Evolutionary conservation across 1,140 invertebrate species (phyloP).

Genomic region (Eurytemora carolleeae): DNA sequence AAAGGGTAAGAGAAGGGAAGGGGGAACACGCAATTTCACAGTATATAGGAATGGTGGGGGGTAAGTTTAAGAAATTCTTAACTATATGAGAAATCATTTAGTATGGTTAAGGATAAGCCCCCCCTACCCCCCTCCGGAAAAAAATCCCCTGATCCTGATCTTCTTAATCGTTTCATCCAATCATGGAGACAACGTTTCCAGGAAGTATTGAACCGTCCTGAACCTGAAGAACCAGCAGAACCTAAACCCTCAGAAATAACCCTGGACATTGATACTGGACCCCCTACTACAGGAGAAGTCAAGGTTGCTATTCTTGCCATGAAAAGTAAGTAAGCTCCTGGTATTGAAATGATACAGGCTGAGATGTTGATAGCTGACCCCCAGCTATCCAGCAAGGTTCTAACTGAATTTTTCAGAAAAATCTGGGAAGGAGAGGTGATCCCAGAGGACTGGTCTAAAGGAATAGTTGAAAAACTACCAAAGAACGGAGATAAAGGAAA

Average conservation of each 20-base stretch:
- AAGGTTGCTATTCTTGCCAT: not conserved
- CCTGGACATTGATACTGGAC: not conserved
- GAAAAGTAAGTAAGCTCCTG: not conserved
- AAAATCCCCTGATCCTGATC: too few species aligned
- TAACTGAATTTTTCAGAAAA: not conserved
- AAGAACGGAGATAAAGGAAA: not conserved
- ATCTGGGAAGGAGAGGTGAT: not conserved
- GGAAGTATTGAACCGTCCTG: not conserved
- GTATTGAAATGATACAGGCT: not conserved
- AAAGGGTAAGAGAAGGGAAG: too few species aligned
- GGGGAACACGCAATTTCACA: too few species aligned
- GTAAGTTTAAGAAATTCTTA: too few species aligned
- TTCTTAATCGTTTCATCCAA: too few species aligned
- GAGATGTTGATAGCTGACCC: not conserved
- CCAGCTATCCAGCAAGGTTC: not conserved
- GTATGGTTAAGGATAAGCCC: too few species aligned
- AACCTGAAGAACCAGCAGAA: not conserved
- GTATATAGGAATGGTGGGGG: too few species aligned
- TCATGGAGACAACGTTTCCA: not conserved
- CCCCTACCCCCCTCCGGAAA: too few species aligned
- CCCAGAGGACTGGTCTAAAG: not conserved
- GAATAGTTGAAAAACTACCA: not conserved
- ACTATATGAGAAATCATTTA: too few species aligned
- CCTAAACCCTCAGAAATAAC: not conserved
- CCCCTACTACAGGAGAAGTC: not conserved